phyloP scores from a whole-genome alignment of 2,113 vertebrate species.

The Varanus salvator region DNA sequence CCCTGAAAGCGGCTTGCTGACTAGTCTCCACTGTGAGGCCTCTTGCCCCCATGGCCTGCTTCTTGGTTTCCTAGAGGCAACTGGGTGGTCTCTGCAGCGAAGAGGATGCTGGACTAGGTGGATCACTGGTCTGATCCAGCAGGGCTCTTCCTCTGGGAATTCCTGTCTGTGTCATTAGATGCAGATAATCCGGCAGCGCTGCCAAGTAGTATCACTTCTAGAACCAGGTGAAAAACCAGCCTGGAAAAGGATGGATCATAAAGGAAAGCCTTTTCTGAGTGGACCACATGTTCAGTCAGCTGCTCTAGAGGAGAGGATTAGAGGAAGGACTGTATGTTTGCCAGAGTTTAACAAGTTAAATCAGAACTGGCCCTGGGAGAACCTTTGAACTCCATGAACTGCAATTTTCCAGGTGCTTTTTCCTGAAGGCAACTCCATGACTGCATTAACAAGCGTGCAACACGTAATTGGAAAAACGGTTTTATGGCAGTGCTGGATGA shows the following conservation, averaged over 20 bases:
- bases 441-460: background rate
- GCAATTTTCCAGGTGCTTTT: background rate
- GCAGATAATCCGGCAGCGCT: background rate
- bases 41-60: background rate
- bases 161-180: background rate
- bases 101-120: background rate
- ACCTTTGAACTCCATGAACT: slow-evolving; percentile 8
- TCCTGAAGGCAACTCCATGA: background rate
- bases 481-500: background rate
- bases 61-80: background rate
- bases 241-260: background rate
- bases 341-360: background rate
- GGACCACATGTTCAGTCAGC: background rate
- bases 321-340: background rate
- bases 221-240: background rate
- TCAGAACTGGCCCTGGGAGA: background rate
- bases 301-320: background rate
- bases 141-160: background rate
- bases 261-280: background rate
- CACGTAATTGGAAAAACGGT: background rate
- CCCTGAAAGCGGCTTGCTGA: background rate
- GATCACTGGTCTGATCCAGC: background rate
- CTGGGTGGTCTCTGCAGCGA: background rate
- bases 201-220: background rate
- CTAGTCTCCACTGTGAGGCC: background rate